A percentile compares a stretch with the other conserved stretches of the same genome.
Conservation (phyloP, 2,113 vertebrate species). For the Phoenicopterus ruber region DNA sequence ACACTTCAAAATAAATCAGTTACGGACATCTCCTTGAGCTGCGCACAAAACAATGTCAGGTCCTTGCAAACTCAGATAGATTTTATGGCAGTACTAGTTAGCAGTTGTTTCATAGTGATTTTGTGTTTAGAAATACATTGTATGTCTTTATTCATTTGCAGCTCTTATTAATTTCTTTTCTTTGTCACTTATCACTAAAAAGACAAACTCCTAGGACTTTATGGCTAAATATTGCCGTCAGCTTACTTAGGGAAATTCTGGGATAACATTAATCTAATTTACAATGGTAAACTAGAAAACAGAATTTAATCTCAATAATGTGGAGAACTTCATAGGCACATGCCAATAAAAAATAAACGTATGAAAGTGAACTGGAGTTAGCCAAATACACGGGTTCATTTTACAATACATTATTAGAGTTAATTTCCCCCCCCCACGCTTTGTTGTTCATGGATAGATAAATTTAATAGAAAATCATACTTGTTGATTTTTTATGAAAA, state of each 20-base stretch:
- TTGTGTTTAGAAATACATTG: neutral
- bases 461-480: neutral
- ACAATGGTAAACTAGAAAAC: neutral
- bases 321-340: neutral
- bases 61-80: neutral
- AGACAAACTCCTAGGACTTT: neutral
- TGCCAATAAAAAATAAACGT: neutral
- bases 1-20: neutral
- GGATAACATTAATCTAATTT: neutral
- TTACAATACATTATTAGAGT: neutral
- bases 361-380: neutral
- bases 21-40: neutral
- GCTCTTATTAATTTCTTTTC: neutral
- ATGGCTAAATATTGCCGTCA: neutral
- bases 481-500: neutral
- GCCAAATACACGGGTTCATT: neutral
- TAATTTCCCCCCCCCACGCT: neutral
- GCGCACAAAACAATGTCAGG: neutral
- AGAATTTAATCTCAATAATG: neutral
- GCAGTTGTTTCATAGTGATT: neutral
- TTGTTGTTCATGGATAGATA: neutral
- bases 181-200: neutral
- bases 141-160: neutral
- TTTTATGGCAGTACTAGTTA: neutral
- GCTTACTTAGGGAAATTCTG: neutral